Evolutionary conservation across 1,140 invertebrate species (phyloP).

Genomic region (Solenopsis fugax): DNA sequence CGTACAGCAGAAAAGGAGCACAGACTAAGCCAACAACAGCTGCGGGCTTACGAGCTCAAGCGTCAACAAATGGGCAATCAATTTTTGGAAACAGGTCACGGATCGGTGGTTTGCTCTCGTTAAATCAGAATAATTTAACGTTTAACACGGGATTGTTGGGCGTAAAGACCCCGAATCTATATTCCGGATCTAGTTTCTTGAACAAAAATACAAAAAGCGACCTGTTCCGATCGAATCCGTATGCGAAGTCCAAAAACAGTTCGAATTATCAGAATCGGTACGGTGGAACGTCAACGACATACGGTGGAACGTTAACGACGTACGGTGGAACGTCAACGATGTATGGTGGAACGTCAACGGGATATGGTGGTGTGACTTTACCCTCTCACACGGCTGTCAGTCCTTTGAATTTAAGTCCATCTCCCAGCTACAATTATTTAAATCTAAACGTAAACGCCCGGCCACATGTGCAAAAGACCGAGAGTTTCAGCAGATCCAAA

Average conservation of each 20-base stretch:
- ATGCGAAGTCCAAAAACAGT: constrained; percentile 83
- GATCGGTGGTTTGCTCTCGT: constrained; percentile 82
- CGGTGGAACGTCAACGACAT: constrained; percentile 88
- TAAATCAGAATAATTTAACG: constrained; percentile 78
- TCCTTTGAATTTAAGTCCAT: constrained; percentile 87
- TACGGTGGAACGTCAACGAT: constrained; percentile 89
- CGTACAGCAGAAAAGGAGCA: constrained; percentile 84
- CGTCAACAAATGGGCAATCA: constrained; percentile 85
- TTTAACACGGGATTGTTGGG: constrained; percentile 80
- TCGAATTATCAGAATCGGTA: constrained; percentile 85
- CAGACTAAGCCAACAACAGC: constrained; percentile 85
- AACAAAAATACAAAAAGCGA: constrained; percentile 78
- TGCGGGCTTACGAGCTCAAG: constrained; percentile 84
- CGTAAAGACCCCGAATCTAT: constrained; percentile 79
- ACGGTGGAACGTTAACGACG: constrained; percentile 88
- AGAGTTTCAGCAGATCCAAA: constrained; percentile 82
- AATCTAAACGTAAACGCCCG: constrained; percentile 79
- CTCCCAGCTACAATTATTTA: constrained; percentile 86
- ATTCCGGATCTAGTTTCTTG: constrained; percentile 75
- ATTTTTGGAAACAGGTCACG: constrained; percentile 86
- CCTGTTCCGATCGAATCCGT: constrained; percentile 80
- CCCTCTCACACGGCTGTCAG: constrained; percentile 83
- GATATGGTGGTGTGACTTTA: constrained; percentile 88
- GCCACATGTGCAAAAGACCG: constrained; percentile 75
- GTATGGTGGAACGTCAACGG: constrained; percentile 89